phyloP scores from a whole-genome alignment of 2,888 invertebrate genomes.

The Netelia inedita region DNA sequence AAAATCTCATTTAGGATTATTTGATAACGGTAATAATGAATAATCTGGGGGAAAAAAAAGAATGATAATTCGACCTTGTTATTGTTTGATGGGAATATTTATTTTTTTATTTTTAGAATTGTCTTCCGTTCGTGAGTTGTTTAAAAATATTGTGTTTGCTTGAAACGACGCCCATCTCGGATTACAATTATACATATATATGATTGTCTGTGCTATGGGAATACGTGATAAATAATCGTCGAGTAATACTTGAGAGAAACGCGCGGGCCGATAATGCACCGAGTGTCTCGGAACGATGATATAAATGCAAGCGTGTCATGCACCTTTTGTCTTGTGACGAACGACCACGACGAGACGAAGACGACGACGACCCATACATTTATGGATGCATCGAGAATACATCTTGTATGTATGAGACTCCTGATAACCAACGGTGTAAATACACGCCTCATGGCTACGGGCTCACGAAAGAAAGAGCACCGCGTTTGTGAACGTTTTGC shows the following conservation, averaged over 20 bases:
- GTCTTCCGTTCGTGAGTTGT: neutral
- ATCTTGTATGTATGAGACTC: constrained; percentile 63
- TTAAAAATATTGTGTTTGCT: neutral
- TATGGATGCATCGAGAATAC: constrained; percentile 63
- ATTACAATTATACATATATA: constrained; percentile 34
- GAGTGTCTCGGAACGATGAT: constrained; percentile 53
- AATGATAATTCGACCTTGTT: too few relatives aligned
- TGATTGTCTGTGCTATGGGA: neutral
- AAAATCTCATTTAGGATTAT: too few relatives aligned
- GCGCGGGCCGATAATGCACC: constrained; percentile 6
- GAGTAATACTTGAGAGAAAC: neutral
- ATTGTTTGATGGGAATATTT: neutral
- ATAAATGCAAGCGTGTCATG: constrained; percentile 68
- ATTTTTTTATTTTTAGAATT: constrained; percentile 2
- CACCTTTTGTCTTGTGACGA: constrained; percentile 68
- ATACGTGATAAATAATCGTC: constrained; percentile 21
- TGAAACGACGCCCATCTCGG: constrained; percentile 1
- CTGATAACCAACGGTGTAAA: constrained; percentile 61
- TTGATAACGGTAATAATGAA: too few relatives aligned
- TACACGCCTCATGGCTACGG: constrained; percentile 14
- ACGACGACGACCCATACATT: constrained; percentile 50
- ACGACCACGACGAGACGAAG: constrained; percentile 45
- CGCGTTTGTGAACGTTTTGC: constrained; percentile 37
- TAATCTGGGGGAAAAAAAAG: too few relatives aligned
- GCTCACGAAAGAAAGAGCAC: neutral